phyloP scores from a whole-genome alignment of 35 echinoderm and acorn worm species.

The Lytechinus variegatus region DNA sequence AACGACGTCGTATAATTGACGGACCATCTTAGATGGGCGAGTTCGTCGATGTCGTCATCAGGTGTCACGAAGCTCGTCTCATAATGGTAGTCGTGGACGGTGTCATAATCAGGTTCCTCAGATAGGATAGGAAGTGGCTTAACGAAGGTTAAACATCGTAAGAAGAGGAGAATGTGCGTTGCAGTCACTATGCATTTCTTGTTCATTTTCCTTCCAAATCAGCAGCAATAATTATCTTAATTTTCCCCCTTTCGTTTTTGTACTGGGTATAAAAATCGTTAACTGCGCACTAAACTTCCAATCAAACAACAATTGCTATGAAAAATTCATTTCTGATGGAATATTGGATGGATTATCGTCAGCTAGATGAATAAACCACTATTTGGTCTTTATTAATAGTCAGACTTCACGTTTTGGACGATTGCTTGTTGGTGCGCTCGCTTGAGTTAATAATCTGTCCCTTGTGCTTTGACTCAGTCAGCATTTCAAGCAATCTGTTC shows the following conservation, averaged over 20 bases:
- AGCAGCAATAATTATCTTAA: background rate
- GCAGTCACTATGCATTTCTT: slow-evolving; percentile 28
- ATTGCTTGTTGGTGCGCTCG: background rate
- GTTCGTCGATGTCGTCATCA: slow-evolving; percentile 34
- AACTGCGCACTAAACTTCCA: background rate
- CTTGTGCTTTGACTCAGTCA: background rate
- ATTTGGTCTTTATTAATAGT: background rate
- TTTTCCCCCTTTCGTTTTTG: background rate
- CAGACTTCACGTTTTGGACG: background rate
- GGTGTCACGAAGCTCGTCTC: slow-evolving; percentile 40
- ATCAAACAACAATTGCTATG: background rate
- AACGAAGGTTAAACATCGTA: background rate
- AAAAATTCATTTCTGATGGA: background rate
- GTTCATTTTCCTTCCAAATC: slow-evolving; percentile 33
- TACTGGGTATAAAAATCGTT: background rate
- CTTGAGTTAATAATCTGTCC: background rate
- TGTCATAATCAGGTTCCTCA: background rate
- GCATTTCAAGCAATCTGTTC: background rate
- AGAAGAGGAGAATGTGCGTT: background rate
- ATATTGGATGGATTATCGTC: background rate
- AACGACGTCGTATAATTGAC: slow-evolving; percentile 17
- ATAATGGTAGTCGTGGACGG: slow-evolving; percentile 11
- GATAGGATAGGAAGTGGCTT: background rate
- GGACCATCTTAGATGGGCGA: slow-evolving; percentile 33
- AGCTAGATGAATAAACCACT: background rate